Percentiles rank a stretch among this genome's conserved stretches.
Evolutionary conservation across 2,113 vertebrate genomes (phyloP).

Genomic region (Cepphus grylle): DNA sequence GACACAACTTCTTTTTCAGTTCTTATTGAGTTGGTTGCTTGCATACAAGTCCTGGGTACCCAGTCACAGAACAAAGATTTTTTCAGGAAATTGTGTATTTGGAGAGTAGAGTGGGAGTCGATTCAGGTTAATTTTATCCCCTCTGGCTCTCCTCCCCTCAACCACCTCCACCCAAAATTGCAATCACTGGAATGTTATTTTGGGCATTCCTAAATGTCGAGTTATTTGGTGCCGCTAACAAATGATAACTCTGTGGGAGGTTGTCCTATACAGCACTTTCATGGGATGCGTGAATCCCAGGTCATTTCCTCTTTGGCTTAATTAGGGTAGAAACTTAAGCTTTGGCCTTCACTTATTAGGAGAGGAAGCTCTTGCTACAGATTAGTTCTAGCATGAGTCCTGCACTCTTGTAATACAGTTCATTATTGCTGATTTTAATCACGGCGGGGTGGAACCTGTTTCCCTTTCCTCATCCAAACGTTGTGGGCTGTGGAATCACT

Average conservation of each 20-base stretch:
- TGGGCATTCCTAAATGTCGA: neutral
- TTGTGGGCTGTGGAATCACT: neutral
- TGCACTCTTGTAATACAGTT: neutral
- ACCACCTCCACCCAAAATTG: neutral
- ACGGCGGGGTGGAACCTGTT: neutral
- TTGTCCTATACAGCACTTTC: neutral
- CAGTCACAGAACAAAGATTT: neutral
- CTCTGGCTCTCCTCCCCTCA: neutral
- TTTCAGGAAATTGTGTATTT: constrained; percentile 1
- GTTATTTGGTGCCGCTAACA: neutral
- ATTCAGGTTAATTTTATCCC: neutral
- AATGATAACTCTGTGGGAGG: neutral
- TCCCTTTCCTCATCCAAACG: neutral
- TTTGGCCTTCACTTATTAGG: neutral
- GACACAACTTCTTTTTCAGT: neutral
- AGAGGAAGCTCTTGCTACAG: neutral
- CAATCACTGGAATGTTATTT: neutral
- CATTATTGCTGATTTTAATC: neutral
- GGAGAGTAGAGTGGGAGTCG: neutral
- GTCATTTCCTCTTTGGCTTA: neutral
- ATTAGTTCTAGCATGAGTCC: neutral
- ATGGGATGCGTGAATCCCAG: neutral
- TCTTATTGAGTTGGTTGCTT: neutral
- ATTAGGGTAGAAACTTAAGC: neutral
- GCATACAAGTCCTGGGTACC: neutral